phyloP scores from a whole-genome alignment of 2,797 vertebrate genomes.

The Artibeus lituratus region DNA sequence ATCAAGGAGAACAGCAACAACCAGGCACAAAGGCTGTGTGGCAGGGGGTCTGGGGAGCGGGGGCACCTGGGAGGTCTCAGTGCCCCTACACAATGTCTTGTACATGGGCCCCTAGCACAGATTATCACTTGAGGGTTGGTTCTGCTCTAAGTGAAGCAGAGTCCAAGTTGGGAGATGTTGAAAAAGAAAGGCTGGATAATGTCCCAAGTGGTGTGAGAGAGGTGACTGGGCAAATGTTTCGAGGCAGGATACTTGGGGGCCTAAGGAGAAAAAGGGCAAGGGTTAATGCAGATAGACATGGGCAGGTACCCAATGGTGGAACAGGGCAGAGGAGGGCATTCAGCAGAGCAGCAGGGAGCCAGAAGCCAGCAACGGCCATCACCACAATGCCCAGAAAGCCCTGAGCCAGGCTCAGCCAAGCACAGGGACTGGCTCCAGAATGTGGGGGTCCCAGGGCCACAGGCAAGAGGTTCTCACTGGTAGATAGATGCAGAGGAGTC shows the following conservation, averaged over 20 bases:
- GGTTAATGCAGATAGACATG: neutral
- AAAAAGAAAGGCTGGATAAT: neutral
- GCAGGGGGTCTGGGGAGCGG: neutral
- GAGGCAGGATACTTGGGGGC: neutral
- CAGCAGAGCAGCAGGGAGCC: neutral
- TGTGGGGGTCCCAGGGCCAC: neutral
- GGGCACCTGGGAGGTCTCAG: neutral
- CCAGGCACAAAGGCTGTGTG: neutral
- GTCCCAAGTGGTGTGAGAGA: neutral
- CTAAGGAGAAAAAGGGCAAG: neutral
- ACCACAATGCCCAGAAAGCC: neutral
- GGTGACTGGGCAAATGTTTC: neutral
- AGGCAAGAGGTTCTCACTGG: neutral
- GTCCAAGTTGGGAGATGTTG: neutral
- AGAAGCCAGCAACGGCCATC: neutral
- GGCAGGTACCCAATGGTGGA: neutral
- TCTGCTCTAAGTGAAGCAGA: neutral
- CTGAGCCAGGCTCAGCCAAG: neutral
- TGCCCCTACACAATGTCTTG: neutral
- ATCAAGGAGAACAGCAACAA: neutral
- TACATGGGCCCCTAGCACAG: neutral
- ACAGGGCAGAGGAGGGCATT: neutral
- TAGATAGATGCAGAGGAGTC: neutral
- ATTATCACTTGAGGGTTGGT: neutral
- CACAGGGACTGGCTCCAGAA: neutral